Evolutionary conservation across 2,797 vertebrate genomes (phyloP), one percentile per base, ranked within the genome.

Genomic region (Choloepus didactylus): DNA sequence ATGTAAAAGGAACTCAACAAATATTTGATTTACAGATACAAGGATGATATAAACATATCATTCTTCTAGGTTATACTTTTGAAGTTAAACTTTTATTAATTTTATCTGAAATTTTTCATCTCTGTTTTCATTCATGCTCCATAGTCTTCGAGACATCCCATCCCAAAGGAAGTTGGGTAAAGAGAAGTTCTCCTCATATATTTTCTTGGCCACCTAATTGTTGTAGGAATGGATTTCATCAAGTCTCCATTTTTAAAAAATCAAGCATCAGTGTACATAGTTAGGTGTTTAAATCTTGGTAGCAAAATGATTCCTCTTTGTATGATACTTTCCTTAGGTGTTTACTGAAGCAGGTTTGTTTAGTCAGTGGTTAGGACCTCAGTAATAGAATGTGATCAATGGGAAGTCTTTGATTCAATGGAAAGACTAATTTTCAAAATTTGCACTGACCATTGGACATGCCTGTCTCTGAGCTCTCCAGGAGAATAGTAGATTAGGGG

Each of bases 81-180:
- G 49, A 87, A 87, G 31, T 46, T 29, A 66, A 87, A 44, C 3
- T 46, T 91, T 35, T 79, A 62, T 69, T 62, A 73, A 66, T 89
- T 86, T 79, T 75, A 83, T 70, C 4, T 60, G 67, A 70, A 66
- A 70, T 72, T 27, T 38, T 6, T 70, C 35, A 62, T 56, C 21
- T 72, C 41, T 82, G 31, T 54, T 70, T 49, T 73, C 5, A 76
- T 46, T 93, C 19, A 46, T 95, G 87, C 14, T 91, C 18, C 12
- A 38, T 75, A 67, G 77, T 46, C 38, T 12, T 21, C 12, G 3
- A 62, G 73, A 73, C 12, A 9, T 70, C 5, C 29, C n/a, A 35
- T 95, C 91, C 10, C 23, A 79, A 88, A 93, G 29, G 70, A 86
- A 90, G 70, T 27, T 11, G 64, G 9, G 41, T 86, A 72, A 82